Conservation (phyloP, 1,140 invertebrate species). For the Drosophila parabipectinata region DNA sequence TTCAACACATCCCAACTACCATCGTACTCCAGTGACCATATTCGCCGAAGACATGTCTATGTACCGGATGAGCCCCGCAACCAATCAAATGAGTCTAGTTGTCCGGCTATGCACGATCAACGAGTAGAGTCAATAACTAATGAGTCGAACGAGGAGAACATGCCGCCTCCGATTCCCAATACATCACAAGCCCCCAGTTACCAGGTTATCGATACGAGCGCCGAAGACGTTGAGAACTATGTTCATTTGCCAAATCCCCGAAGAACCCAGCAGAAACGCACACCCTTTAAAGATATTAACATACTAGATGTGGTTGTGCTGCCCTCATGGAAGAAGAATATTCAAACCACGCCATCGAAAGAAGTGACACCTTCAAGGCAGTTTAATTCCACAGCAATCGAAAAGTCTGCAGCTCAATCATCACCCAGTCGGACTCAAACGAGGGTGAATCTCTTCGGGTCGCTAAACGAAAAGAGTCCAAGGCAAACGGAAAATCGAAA, state of each 20-base stretch:
- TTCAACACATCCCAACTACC: conserved; percentile 69
- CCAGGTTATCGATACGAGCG: conserved; percentile 48
- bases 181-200: background rate
- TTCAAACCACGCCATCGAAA: conserved; percentile 27
- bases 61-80: conserved; percentile 36
- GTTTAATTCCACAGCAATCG: background rate
- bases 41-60: conserved; percentile 50
- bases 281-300: conserved; percentile 71
- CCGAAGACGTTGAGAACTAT: conserved; percentile 48
- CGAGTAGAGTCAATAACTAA: conserved; percentile 23
- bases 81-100: conserved; percentile 5
- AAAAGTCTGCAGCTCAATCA: background rate
- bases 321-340: conserved; percentile 69
- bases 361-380: conserved; percentile 6
- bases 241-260: conserved; percentile 71
- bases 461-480: conserved; percentile 13
- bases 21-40: conserved; percentile 74
- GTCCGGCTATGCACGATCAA: conserved; percentile 1
- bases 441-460: conserved; percentile 37
- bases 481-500: background rate
- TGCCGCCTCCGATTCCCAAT: conserved; percentile 28
- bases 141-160: conserved; percentile 74
- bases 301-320: conserved; percentile 68
- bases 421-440: conserved; percentile 20
- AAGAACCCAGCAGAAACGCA: conserved; percentile 53